These are phyloP conservation scores for Labeo rohita DNA, from an alignment of 2,113 vertebrate genomes.

Conservation along the genomic window DNA sequence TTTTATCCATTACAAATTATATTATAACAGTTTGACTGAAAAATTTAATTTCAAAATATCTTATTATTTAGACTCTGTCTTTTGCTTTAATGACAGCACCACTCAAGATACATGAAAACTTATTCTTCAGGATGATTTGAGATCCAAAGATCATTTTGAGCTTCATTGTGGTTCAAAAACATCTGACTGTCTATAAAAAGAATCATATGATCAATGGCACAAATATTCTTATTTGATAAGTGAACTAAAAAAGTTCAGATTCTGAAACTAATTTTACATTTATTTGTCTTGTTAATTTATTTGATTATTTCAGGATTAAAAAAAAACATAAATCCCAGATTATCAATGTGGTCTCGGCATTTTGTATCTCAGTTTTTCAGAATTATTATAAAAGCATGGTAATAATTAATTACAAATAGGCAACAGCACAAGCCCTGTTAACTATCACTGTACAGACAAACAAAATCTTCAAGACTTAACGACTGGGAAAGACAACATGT, in stretches of 20 bases:
- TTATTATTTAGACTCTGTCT: not conserved
- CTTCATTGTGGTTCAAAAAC: not conserved
- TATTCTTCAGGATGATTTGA: not conserved
- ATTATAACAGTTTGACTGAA: not conserved
- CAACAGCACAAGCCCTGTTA: not conserved
- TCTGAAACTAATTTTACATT: not conserved
- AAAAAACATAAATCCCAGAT: not conserved
- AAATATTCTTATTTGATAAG: not conserved
- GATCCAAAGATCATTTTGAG: not conserved
- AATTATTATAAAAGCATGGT: constrained; percentile 16
- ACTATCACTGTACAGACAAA: not conserved
- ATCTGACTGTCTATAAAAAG: not conserved
- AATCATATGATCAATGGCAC: not conserved
- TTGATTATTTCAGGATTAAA: not conserved
- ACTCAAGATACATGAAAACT: not conserved
- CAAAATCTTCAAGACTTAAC: constrained; percentile 4
- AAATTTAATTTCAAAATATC: not conserved
- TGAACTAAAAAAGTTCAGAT: not conserved
- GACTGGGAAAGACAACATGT: constrained; percentile 26
- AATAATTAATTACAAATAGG: constrained; percentile 15
- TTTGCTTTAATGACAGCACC: not conserved
- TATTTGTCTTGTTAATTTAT: not conserved
- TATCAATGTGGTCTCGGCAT: too few species aligned
- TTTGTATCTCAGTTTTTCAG: not conserved
- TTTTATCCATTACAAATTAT: not conserved